A percentile compares a stretch with the other conserved stretches of the same genome.
Evolutionary conservation across 2,113 vertebrate genomes (phyloP).

Genomic region (Xyrauchen texanus): DNA sequence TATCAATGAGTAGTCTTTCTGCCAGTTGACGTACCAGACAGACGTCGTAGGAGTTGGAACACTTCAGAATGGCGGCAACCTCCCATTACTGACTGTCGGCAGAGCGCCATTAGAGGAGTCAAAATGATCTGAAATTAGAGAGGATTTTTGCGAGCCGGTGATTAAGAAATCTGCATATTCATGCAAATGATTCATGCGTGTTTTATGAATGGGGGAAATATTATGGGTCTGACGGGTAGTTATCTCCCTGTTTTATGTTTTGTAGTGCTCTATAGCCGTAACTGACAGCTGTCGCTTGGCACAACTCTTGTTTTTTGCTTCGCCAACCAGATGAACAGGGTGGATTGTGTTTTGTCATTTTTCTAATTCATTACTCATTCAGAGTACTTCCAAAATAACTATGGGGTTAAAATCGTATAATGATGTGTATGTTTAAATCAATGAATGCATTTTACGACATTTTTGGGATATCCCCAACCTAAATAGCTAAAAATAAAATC

Average conservation of each 20-base stretch:
- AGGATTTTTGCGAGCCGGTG: slow-evolving; percentile 1
- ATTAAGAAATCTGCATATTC: slow-evolving; percentile 20
- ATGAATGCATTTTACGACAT: background rate
- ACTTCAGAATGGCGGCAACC: background rate
- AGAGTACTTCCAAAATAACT: background rate
- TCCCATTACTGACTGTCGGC: background rate
- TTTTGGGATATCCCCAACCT: background rate
- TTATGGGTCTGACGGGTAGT: slow-evolving; percentile 1
- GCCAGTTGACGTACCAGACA: background rate
- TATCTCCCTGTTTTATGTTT: slow-evolving; percentile 56
- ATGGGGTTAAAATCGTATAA: background rate
- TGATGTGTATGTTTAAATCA: background rate
- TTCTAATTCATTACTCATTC: background rate
- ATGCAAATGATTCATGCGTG: background rate
- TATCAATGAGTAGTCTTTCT: background rate
- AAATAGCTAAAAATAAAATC: too few relatives aligned
- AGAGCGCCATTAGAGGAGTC: slow-evolving; percentile 10
- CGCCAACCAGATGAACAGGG: slow-evolving; percentile 59
- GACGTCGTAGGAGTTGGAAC: background rate
- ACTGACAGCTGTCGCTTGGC: slow-evolving; percentile 64
- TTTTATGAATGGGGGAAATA: slow-evolving; percentile 15
- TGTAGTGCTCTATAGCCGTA: slow-evolving; percentile 57
- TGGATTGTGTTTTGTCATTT: slow-evolving; percentile 57
- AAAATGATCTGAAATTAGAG: background rate
- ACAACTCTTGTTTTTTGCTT: slow-evolving; percentile 60